Base-by-base conservation (phyloP, 2,113 vertebrate genomes). In the Dermatemys mawii region DNA sequence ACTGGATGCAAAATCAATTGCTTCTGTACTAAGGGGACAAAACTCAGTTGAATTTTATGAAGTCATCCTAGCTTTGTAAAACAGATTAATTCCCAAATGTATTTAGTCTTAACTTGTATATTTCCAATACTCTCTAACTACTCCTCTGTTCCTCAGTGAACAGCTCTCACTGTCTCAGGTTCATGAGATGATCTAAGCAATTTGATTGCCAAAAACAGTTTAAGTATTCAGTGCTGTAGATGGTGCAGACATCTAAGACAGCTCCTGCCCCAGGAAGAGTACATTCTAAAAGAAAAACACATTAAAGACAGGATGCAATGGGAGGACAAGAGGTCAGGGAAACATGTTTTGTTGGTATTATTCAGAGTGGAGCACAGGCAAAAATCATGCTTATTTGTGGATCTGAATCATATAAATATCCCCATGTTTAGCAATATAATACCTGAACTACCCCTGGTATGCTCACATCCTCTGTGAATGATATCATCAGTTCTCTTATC, bases 121-220 rank as follows among this genome's bases (percentile, higher is more conserved):
- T 95, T 95, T 90, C 78, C 87, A 46, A 46, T 88, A 86, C 92
- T 92, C 92, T 92, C 79, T 82, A 55, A 90, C 78, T 86, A 78
- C 79, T 67, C 48, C 14, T 82, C 29, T 75, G 4, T 19, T 91
- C 38, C 78, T 79, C 26, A 90, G 78, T 19, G n/a, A 93, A 67
- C 60, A 22, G 38, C 32, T 80, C 17, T 76, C 11, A 48, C 4
- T 78, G 14, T 6, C 6, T 27, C 3, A 78, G 51, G 73, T 88
- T 82, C 55, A 82, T 35, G 32, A 67, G 41, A 85, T 78, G 10
- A 91, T 86, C 50, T 55, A 29, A 8, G 7, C 46, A 32, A 44
- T 82, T 86, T 84, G 24, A 8, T 84, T 87, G 76, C 82, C 63
- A 92, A 87, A 90, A 82, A 38, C 22, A 4, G 22, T 78, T 48